Evolutionary conservation across 1,140 invertebrate species (phyloP).

Genomic region (Cotesia chilonis): DNA sequence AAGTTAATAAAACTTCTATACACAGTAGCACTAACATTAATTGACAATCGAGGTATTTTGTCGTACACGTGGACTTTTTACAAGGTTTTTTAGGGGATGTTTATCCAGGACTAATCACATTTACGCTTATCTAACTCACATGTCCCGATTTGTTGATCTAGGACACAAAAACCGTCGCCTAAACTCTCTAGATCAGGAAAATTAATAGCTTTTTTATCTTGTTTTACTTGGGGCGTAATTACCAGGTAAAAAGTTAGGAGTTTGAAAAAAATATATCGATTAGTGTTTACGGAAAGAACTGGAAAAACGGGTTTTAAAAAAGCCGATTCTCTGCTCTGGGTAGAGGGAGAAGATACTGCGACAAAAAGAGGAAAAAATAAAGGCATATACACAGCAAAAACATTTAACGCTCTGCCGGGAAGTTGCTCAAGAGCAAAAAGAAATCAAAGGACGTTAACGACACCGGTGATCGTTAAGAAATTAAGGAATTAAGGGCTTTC

Average conservation of each 20-base stretch:
- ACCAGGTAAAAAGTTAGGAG: neutral
- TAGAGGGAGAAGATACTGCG: neutral
- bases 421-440: slow-evolving; percentile 10
- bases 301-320: too few species aligned
- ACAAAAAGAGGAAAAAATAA: slow-evolving; percentile 21
- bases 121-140: slow-evolving; percentile 31
- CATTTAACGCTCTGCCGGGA: slow-evolving; percentile 25
- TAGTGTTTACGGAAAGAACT: too few species aligned
- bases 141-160: neutral
- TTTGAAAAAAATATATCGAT: too few species aligned
- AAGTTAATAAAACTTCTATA: neutral
- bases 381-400: slow-evolving; percentile 22
- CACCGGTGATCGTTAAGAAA: slow-evolving; percentile 43
- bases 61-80: neutral
- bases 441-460: slow-evolving; percentile 34
- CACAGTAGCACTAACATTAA: neutral
- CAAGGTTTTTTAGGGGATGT: neutral
- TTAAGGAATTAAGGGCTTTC: slow-evolving; percentile 42
- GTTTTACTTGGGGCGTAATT: neutral
- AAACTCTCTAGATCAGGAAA: neutral
- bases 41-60: neutral
- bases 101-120: slow-evolving; percentile 30
- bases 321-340: neutral
- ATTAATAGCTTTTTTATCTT: neutral
- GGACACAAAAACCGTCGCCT: too few species aligned